Conservation (phyloP, 2,113 vertebrate species). For the Sebastes fasciatus region DNA sequence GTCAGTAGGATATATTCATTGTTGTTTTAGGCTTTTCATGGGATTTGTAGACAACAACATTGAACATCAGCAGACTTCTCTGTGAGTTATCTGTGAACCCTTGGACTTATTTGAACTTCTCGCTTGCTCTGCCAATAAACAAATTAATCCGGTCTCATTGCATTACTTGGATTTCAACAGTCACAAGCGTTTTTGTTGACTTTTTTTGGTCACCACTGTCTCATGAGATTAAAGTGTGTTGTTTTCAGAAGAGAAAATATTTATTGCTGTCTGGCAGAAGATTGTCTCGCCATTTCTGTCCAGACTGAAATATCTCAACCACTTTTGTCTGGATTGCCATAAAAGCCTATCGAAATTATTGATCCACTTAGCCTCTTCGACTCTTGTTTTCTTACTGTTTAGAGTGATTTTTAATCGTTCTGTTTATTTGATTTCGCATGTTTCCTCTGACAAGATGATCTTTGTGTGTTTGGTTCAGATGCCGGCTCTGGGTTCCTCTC, state of each 20-base stretch:
- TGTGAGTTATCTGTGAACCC: background rate
- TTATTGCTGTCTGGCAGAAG: background rate
- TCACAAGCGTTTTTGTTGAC: background rate
- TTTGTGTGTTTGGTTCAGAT: conserved; percentile 69
- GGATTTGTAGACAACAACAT: background rate
- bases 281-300: background rate
- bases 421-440: background rate
- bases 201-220: background rate
- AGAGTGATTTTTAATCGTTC: background rate
- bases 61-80: background rate
- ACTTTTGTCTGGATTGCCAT: too few relatives aligned
- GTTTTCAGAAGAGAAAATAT: conserved; percentile 1
- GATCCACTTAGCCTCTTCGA: too few relatives aligned
- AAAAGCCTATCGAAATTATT: too few relatives aligned
- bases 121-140: background rate
- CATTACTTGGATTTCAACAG: background rate
- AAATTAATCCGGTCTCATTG: background rate
- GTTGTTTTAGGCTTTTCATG: background rate
- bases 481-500: conserved; percentile 72
- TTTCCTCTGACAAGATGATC: background rate
- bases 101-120: conserved; percentile 7
- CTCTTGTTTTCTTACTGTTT: background rate
- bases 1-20: background rate
- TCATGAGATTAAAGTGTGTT: background rate
- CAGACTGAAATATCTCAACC: background rate